These are phyloP conservation scores for Sternarchorhynchus goeldii DNA, from an alignment of 2,797 vertebrate species.

Conservation along the genomic window DNA sequence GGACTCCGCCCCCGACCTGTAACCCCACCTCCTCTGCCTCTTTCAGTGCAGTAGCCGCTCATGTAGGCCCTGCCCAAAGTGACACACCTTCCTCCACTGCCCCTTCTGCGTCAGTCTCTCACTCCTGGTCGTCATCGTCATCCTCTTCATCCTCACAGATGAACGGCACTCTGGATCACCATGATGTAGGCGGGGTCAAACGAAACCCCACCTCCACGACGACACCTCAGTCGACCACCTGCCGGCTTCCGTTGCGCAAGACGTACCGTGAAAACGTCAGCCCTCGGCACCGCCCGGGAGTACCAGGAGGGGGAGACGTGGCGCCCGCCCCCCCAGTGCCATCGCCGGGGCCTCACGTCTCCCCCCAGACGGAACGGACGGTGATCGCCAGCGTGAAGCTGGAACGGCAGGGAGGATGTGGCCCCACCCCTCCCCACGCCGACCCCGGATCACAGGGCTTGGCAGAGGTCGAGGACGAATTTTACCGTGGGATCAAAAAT, in stretches of 20 bases:
- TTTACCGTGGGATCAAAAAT: constrained; percentile 81
- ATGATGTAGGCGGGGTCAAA: constrained; percentile 63
- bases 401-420: constrained; percentile 71
- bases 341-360: constrained; percentile 60
- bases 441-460: constrained; percentile 67
- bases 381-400: constrained; percentile 81
- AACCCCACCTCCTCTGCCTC: constrained; percentile 62
- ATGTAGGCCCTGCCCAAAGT: constrained; percentile 18
- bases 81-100: constrained; percentile 41
- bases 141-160: constrained; percentile 71
- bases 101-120: constrained; percentile 57
- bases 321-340: constrained; percentile 64
- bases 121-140: constrained; percentile 63
- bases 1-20: constrained; percentile 68
- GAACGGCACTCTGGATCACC: constrained; percentile 86
- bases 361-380: constrained; percentile 69
- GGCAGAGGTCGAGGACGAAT: constrained; percentile 82
- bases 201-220: constrained; percentile 68
- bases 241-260: constrained; percentile 88
- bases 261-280: constrained; percentile 88
- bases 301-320: constrained; percentile 69
- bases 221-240: constrained; percentile 72
- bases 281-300: constrained; percentile 72
- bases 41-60: constrained; percentile 60
- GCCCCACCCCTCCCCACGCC: constrained; percentile 54